Evolutionary conservation across 2,797 vertebrate genomes (phyloP).

Genomic region (Anguilla anguilla): DNA sequence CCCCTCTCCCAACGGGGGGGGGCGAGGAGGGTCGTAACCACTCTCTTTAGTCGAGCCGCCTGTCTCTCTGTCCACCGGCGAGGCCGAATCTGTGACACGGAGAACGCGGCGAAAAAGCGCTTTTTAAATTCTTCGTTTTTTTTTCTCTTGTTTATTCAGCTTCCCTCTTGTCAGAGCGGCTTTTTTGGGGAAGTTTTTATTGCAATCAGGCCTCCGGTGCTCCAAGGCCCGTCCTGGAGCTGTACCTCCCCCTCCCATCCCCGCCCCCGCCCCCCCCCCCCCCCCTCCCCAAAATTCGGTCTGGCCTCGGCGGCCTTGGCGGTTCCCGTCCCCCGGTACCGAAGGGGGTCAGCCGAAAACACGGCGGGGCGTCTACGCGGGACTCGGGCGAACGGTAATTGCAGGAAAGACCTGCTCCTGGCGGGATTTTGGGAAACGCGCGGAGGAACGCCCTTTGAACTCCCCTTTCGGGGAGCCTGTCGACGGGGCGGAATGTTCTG

Average conservation of each 20-base stretch:
- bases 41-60: slow-evolving; percentile 68
- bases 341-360: slow-evolving; percentile 16
- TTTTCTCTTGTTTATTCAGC: slow-evolving; percentile 70
- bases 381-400: slow-evolving; percentile 46
- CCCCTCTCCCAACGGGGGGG: slow-evolving; percentile 62
- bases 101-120: slow-evolving; percentile 54
- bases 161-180: slow-evolving; percentile 61
- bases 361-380: slow-evolving; percentile 35
- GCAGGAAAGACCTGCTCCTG: slow-evolving; percentile 45
- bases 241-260: too few species aligned
- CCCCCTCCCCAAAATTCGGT: background rate
- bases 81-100: slow-evolving; percentile 44
- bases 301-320: background rate
- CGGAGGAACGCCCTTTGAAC: slow-evolving; percentile 55
- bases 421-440: slow-evolving; percentile 61
- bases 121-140: slow-evolving; percentile 25
- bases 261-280: background rate
- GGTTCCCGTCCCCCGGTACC: background rate
- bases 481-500: background rate
- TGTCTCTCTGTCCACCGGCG: slow-evolving; percentile 59
- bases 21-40: slow-evolving; percentile 57
- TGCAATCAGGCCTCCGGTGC: slow-evolving; percentile 31
- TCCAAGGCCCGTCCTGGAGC: slow-evolving; percentile 30
- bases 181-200: slow-evolving; percentile 59
- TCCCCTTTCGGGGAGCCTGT: slow-evolving; percentile 51